Evolutionary conservation across 2,888 invertebrate species (phyloP).

Genomic region (Allygus modestus): DNA sequence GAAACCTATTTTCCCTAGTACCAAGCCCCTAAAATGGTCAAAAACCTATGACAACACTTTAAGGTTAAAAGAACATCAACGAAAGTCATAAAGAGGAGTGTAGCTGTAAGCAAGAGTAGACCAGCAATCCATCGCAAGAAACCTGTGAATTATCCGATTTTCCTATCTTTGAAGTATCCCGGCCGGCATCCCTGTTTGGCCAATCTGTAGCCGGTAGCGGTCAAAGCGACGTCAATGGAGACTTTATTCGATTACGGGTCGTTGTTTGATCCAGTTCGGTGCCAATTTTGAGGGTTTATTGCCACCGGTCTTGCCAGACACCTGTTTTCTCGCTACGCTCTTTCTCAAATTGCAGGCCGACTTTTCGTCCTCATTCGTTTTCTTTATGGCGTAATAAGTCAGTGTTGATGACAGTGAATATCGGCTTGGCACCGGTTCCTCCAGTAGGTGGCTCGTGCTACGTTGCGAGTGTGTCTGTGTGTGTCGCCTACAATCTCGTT

Average conservation of each 20-base stretch:
- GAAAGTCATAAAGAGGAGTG: no score
- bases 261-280: not conserved
- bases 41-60: no score
- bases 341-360: slow-evolving; percentile 12
- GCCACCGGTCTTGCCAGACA: slow-evolving; percentile 39
- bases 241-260: slow-evolving; percentile 36
- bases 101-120: no score
- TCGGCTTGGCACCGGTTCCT: not conserved
- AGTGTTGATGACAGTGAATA: slow-evolving; percentile 20
- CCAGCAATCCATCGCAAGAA: not conserved
- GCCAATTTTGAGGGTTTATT: slow-evolving; percentile 21
- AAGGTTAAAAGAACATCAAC: no score
- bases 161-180: not conserved
- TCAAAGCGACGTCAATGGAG: not conserved
- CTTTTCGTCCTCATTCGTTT: slow-evolving; percentile 3
- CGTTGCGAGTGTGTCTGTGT: not conserved
- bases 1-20: no score
- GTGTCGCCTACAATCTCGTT: no score
- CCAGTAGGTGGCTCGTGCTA: not conserved
- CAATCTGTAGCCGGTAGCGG: not conserved
- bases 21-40: no score
- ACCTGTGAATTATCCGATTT: not conserved
- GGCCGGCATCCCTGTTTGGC: no score
- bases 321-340: slow-evolving; percentile 25
- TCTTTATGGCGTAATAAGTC: slow-evolving; percentile 37